Percentiles rank a stretch among this genome's conserved stretches.
These are phyloP conservation scores for Stenotaenia linearis DNA, from an alignment of 2,888 invertebrate species.

Conservation along the genomic window DNA sequence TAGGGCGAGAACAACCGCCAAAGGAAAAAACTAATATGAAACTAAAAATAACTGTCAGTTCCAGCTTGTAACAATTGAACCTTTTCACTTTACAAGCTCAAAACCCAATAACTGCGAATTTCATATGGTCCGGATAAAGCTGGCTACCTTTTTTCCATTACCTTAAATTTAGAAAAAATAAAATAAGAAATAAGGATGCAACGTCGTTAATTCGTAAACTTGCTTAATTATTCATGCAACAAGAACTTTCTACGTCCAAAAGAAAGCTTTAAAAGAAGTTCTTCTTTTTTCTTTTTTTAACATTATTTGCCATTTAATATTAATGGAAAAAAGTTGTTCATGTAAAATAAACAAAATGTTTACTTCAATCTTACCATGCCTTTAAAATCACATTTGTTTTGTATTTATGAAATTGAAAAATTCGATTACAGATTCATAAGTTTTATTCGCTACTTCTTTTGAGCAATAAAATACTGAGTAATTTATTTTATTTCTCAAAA, in stretches of 20 bases:
- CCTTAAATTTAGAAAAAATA: not conserved
- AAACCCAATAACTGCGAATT: not conserved
- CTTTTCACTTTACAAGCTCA: not conserved
- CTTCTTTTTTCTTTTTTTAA: too few species aligned
- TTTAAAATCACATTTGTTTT: too few species aligned
- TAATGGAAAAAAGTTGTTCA: too few species aligned
- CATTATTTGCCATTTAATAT: too few species aligned
- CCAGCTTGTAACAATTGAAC: not conserved
- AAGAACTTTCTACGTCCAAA: not conserved
- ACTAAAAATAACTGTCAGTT: not conserved
- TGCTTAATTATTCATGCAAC: not conserved
- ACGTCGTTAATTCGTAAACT: not conserved
- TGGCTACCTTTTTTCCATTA: not conserved
- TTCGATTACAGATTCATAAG: too few species aligned
- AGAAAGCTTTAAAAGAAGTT: not conserved
- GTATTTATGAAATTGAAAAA: too few species aligned
- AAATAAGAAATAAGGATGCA: not conserved
- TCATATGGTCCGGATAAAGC: not conserved
- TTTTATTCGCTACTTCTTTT: not conserved
- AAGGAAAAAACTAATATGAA: not conserved
- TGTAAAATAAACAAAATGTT: too few species aligned
- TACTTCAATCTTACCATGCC: too few species aligned
- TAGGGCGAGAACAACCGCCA: not conserved
- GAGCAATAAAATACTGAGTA: too few species aligned
- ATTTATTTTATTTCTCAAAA: too few species aligned